These are phyloP conservation scores for Melitaea cinxia DNA, from an alignment of 1,140 invertebrate species.

Conservation along the genomic window DNA sequence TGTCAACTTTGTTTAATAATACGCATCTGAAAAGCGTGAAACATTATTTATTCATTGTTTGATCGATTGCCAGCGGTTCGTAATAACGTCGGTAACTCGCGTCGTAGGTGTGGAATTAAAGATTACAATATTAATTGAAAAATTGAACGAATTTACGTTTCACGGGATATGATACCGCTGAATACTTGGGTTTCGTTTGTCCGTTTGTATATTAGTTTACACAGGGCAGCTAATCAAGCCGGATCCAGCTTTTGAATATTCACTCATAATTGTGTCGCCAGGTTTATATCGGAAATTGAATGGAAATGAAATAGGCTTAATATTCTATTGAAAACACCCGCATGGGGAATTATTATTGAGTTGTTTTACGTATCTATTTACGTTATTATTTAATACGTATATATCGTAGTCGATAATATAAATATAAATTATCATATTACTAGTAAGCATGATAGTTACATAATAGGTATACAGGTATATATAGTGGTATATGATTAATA, in stretches of 20 bases:
- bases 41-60: background rate
- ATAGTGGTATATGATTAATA: no score
- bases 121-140: slow-evolving; percentile 61
- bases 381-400: background rate
- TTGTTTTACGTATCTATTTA: background rate
- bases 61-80: background rate
- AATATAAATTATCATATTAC: background rate
- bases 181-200: slow-evolving; percentile 41
- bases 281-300: slow-evolving; percentile 31
- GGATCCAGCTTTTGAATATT: slow-evolving; percentile 19
- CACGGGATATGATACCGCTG: slow-evolving; percentile 21
- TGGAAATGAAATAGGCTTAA: slow-evolving; percentile 25
- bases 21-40: background rate
- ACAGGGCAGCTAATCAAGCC: slow-evolving; percentile 20
- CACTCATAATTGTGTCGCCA: slow-evolving; percentile 2
- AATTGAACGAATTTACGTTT: slow-evolving; percentile 39
- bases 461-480: no score
- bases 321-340: slow-evolving; percentile 21
- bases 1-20: background rate
- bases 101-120: slow-evolving; percentile 32
- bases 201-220: slow-evolving; percentile 40
- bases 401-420: background rate
- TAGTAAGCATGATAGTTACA: no score
- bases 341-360: slow-evolving; percentile 8
- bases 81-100: background rate